Base-by-base conservation (phyloP, 2,888 invertebrate species). In the Eugnorisma glareosa region DNA sequence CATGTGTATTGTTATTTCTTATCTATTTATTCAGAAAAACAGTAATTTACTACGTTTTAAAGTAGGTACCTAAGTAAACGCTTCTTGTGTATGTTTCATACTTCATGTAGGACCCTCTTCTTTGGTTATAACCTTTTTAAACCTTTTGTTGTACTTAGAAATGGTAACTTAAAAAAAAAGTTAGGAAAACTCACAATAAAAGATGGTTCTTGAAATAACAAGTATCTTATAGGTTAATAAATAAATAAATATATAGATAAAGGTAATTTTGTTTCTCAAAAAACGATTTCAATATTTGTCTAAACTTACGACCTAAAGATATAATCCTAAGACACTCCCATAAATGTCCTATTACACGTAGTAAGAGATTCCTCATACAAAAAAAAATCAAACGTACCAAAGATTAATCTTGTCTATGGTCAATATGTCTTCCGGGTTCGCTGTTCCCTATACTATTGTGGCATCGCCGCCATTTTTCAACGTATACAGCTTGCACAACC, bases 371-470 rank as follows among this genome's bases (percentile, higher is more conserved):
- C 61, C 61, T 37, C 48, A 66, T 1, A 64, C 21, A 78, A 78
- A 75, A 70, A 86, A 87, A 87, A 88, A 84, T n/a, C 86, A 86
- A 82, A 79, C 79, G 75, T 73, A 90, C 90, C 90, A 93, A 91
- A 95, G 94, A 95, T 95, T 95, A 94, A 95, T 95, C 93, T 94
- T 94, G 94, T 94, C 94, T 92, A 93, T 94, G 91, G 93, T 93
- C 92, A 93, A 93, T 93, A 93, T 94, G 91, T 93, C 93, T 95
- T 96, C 95, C 96, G 94, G 96, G 96, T 95, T 95, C 95, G 93
- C 92, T 91, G 94, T 93, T 93, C 94, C 92, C 91, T 92, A 93
- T 93, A 94, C 95, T 94, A 96, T 96, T 95, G 96, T 96, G 93
- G 92, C 93, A 89, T 88, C 88, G 90, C 93, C 90, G 94, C 94